phyloP scores from a whole-genome alignment of 2,113 vertebrate species.

The Clinocottus analis region DNA sequence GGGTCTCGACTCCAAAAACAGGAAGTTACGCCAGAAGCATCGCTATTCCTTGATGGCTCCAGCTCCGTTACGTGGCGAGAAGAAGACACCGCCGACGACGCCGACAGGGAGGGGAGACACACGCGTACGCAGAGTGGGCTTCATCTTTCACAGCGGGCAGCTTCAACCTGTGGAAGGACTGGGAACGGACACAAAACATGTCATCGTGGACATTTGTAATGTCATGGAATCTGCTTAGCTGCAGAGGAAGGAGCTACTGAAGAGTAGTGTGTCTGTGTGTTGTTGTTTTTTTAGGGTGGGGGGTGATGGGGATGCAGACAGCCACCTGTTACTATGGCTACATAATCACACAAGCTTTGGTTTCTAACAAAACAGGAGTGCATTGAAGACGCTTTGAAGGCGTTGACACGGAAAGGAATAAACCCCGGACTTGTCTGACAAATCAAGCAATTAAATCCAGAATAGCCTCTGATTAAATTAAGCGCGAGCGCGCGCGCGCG shows the following conservation, averaged over 20 bases:
- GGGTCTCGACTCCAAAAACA: constrained; percentile 50
- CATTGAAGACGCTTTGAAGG: constrained; percentile 7
- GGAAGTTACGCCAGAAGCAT: constrained; percentile 64
- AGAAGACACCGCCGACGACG: constrained; percentile 29
- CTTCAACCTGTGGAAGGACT: constrained; percentile 47
- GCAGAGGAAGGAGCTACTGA: constrained; percentile 18
- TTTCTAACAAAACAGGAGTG: constrained; percentile 38
- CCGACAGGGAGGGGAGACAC: constrained; percentile 12
- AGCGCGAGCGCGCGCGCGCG: background rate
- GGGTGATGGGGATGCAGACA: constrained; percentile 64
- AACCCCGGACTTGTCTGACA: background rate
- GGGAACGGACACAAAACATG: constrained; percentile 21
- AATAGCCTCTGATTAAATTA: background rate
- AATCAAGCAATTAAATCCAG: background rate
- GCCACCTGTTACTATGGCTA: constrained; percentile 83
- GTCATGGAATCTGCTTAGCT: constrained; percentile 23
- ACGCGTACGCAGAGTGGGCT: constrained; percentile 6
- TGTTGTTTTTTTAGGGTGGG: background rate
- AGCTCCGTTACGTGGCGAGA: constrained; percentile 28
- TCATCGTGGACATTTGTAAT: background rate
- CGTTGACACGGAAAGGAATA: background rate
- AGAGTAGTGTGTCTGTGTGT: constrained; percentile 20
- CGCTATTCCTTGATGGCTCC: constrained; percentile 15
- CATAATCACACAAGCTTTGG: constrained; percentile 70
- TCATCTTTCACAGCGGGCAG: constrained; percentile 54